Percentiles rank a stretch among this genome's conserved stretches.
Conservation (phyloP, 2,797 vertebrate genomes). For the Takifugu rubripes region DNA sequence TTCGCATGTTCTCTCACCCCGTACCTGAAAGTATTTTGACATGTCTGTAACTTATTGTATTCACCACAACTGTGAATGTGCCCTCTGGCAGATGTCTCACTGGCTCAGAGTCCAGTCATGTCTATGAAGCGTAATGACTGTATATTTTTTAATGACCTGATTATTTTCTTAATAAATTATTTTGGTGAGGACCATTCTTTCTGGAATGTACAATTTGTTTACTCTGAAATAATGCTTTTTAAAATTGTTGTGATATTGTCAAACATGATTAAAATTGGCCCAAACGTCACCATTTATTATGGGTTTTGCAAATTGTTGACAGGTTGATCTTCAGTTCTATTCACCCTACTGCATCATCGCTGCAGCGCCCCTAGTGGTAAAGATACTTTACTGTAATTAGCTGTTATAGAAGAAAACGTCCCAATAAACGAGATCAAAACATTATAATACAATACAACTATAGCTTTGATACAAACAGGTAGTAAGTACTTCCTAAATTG, state of each 20-base stretch:
- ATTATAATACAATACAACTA: too few species aligned
- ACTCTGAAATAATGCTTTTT: conserved; percentile 33
- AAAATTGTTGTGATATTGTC: conserved; percentile 42
- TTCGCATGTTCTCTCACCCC: conserved; percentile 19
- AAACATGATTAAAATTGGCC: conserved; percentile 7
- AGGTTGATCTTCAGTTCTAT: neutral
- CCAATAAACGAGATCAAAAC: too few species aligned
- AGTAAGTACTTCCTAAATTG: too few species aligned
- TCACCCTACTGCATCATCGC: neutral
- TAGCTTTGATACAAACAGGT: too few species aligned
- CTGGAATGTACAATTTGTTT: conserved; percentile 45
- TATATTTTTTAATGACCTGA: conserved; percentile 68
- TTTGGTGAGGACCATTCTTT: conserved; percentile 57
- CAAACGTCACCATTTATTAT: too few species aligned
- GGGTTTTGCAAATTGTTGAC: too few species aligned
- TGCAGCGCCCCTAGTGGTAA: conserved; percentile 12
- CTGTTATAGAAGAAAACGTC: too few species aligned
- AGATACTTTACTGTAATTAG: too few species aligned
- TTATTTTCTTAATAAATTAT: conserved; percentile 78
- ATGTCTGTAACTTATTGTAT: conserved; percentile 34
- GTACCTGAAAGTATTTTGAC: conserved; percentile 36
- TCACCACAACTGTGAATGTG: conserved; percentile 65
- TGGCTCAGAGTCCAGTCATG: conserved; percentile 40
- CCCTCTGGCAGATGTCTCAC: conserved; percentile 37
- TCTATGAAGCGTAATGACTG: conserved; percentile 58